These are phyloP conservation scores for Lasioglossum oenotherae DNA, from an alignment of 2,888 invertebrate genomes.

Conservation along the genomic window DNA sequence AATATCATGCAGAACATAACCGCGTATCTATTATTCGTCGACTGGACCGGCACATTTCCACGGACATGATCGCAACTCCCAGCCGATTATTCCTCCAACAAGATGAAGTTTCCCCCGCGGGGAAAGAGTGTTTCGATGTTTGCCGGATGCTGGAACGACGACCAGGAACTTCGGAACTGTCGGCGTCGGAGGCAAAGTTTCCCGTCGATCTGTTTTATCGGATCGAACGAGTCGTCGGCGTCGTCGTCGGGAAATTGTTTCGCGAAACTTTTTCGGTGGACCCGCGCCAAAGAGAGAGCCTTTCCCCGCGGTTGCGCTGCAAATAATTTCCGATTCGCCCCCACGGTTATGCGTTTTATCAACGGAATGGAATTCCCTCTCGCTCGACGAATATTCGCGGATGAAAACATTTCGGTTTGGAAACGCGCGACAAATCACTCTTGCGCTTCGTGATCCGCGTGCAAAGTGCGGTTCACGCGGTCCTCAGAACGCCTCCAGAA, in stretches of 20 bases:
- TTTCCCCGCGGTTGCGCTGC: not conserved
- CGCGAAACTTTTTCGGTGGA: not conserved
- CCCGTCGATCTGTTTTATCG: constrained; percentile 14
- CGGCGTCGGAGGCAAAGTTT: constrained; percentile 10
- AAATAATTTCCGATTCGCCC: not conserved
- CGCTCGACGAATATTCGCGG: constrained; percentile 16
- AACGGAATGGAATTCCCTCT: constrained; percentile 13
- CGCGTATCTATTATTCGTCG: not conserved
- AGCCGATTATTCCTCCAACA: not conserved
- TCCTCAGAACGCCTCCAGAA: not conserved
- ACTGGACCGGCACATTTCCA: not conserved
- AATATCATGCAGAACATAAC: not conserved
- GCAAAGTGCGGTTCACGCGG: constrained; percentile 29
- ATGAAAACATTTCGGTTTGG: constrained; percentile 39
- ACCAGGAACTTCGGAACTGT: constrained; percentile 31
- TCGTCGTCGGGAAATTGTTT: constrained; percentile 12
- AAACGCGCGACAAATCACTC: constrained; percentile 57
- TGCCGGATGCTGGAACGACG: constrained; percentile 30
- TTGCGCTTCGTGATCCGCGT: constrained; percentile 58
- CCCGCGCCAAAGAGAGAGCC: not conserved
- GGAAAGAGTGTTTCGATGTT: constrained; percentile 53
- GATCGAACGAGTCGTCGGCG: constrained; percentile 4
- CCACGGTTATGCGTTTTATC: constrained; percentile 14
- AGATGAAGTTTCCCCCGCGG: not conserved
- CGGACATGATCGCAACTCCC: not conserved